Conservation (phyloP, 2,888 invertebrate species). For the Psylliodes chrysocephalus region DNA sequence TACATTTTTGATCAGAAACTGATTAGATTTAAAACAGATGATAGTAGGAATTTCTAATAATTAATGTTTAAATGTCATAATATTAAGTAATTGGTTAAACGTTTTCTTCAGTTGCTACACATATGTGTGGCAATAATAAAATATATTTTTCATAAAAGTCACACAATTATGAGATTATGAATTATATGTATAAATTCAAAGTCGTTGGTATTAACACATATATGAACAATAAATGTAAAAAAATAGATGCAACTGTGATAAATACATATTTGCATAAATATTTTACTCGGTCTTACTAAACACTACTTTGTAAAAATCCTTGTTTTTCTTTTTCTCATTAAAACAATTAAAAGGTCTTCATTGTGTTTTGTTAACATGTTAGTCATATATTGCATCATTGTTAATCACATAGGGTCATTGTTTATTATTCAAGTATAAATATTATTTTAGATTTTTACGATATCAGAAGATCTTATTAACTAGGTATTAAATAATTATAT, state of each 20-base stretch:
- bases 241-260: background rate
- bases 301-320: conserved; percentile 3
- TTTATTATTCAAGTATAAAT: background rate
- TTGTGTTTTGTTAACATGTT: conserved; percentile 18
- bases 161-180: background rate
- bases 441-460: too few species aligned
- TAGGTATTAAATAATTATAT: too few species aligned
- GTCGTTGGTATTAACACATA: background rate
- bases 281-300: conserved; percentile 11
- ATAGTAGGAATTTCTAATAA: too few species aligned
- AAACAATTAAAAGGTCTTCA: conserved; percentile 19
- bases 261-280: conserved; percentile 6
- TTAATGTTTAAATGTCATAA: too few species aligned
- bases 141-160: background rate
- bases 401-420: background rate
- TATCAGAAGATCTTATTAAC: too few species aligned
- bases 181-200: background rate
- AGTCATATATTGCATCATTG: conserved; percentile 19
- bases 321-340: conserved; percentile 16
- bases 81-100: too few species aligned
- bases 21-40: too few species aligned
- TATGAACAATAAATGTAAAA: background rate
- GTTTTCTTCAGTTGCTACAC: too few species aligned
- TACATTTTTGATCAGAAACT: too few species aligned
- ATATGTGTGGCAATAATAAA: background rate